A percentile compares a stretch with the other conserved stretches of the same genome.
Evolutionary conservation across 1,140 invertebrate species (phyloP).

Genomic region (Ectropis grisescens): DNA sequence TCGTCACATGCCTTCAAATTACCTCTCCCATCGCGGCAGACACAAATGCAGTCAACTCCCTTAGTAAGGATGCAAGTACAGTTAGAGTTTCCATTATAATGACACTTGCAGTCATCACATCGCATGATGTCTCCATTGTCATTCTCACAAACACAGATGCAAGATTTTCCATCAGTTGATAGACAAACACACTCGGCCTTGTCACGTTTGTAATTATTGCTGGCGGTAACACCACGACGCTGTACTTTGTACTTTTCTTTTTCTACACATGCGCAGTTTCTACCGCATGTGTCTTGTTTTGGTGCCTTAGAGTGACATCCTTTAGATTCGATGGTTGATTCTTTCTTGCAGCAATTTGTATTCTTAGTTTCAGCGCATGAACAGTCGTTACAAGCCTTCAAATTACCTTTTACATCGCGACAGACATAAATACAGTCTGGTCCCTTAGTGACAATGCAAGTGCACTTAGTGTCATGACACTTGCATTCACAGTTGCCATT

Average conservation of each 20-base stretch:
- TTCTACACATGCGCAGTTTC: too few relatives aligned
- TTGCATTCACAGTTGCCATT: conserved; percentile 2
- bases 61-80: conserved; percentile 20
- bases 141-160: conserved; percentile 15
- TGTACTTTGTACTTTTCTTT: too few relatives aligned
- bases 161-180: conserved; percentile 6
- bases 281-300: too few relatives aligned
- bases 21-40: conserved; percentile 18
- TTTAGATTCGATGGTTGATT: too few relatives aligned
- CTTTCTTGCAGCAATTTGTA: too few relatives aligned
- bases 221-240: too few relatives aligned
- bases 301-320: too few relatives aligned
- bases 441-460: conserved; percentile 16
- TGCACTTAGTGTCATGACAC: conserved; percentile 13
- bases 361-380: conserved; percentile 1
- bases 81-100: conserved; percentile 3
- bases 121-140: conserved; percentile 7
- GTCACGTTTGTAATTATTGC: conserved; percentile 12
- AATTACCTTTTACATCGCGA: conserved; percentile 13
- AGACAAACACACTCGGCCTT: conserved; percentile 13
- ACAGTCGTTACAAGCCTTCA: conserved; percentile 18
- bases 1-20: conserved; percentile 15
- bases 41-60: conserved; percentile 17
- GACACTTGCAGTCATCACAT: conserved; percentile 15
- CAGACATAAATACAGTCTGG: conserved; percentile 21